These are phyloP conservation scores for Orthosia cruda DNA, from an alignment of 2,888 invertebrate species.

Conservation along the genomic window DNA sequence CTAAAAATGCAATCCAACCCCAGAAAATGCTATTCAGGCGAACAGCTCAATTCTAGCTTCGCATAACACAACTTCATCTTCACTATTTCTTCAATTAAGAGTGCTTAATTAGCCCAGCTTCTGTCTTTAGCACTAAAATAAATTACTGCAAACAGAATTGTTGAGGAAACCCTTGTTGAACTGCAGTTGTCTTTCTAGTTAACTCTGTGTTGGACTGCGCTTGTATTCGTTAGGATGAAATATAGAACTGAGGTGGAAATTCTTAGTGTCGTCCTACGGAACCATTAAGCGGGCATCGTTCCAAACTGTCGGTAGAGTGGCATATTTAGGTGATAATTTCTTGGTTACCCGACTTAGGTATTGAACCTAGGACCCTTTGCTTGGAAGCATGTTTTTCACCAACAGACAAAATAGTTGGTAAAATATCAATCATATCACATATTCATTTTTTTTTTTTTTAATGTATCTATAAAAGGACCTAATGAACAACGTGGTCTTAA, in stretches of 20 bases:
- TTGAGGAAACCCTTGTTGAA: slow-evolving; percentile 16
- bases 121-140: slow-evolving; percentile 4
- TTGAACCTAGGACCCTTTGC: neutral
- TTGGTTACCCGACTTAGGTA: neutral
- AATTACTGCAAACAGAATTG: slow-evolving; percentile 18
- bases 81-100: slow-evolving; percentile 26
- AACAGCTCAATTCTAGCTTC: neutral
- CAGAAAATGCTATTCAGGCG: neutral
- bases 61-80: neutral
- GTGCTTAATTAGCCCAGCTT: slow-evolving; percentile 16
- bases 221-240: neutral
- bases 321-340: neutral
- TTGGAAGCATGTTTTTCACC: too few relatives aligned
- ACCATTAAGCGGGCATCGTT: neutral
- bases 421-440: too few relatives aligned
- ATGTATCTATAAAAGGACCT: too few relatives aligned
- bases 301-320: neutral
- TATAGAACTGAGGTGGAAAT: neutral
- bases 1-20: neutral
- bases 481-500: too few relatives aligned
- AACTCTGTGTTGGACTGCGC: neutral
- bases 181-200: neutral
- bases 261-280: neutral
- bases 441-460: too few relatives aligned
- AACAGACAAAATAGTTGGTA: too few relatives aligned